Evolutionary conservation across 2,113 vertebrate genomes (phyloP).

Genomic region (Maccullochella peelii): DNA sequence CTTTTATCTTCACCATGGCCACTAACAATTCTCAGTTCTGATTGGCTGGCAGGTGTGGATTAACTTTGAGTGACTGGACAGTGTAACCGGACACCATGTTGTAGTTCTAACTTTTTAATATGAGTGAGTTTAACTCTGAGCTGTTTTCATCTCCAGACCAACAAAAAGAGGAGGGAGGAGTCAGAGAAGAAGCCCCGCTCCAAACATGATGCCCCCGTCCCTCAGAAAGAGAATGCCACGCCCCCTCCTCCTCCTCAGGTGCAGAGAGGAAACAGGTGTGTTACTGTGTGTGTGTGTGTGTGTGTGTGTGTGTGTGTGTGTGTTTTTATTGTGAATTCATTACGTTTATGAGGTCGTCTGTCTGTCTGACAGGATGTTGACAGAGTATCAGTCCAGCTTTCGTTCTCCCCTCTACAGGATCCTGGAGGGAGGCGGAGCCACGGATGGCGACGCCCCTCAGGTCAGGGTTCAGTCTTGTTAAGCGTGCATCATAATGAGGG

Average conservation of each 20-base stretch:
- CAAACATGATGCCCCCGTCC: background rate
- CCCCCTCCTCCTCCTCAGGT: slow-evolving; percentile 28
- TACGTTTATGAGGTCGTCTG: background rate
- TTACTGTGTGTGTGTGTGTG: slow-evolving; percentile 1
- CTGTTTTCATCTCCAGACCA: slow-evolving; percentile 43
- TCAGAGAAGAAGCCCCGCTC: slow-evolving; percentile 24
- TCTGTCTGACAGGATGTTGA: slow-evolving; percentile 62
- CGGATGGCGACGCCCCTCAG: slow-evolving; percentile 31
- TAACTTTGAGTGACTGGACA: too few species aligned
- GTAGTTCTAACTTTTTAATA: too few species aligned
- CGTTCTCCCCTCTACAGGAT: slow-evolving; percentile 59
- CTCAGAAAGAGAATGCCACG: background rate
- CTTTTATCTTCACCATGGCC: too few species aligned
- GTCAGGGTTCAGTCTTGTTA: slow-evolving; percentile 39
- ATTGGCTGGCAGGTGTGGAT: too few species aligned
- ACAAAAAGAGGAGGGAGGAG: slow-evolving; percentile 53
- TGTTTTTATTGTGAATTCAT: background rate
- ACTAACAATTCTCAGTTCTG: too few species aligned
- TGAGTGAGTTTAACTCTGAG: background rate
- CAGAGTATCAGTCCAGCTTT: slow-evolving; percentile 73
- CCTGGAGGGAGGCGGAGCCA: slow-evolving; percentile 35
- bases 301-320: background rate
- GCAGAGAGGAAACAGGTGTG: slow-evolving; percentile 61
- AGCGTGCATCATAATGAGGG: background rate
- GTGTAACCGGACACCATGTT: too few species aligned